Percentiles rank a stretch among this genome's conserved stretches.
Conservation (phyloP, 2,888 invertebrate genomes). For the Scaptomyza parva region DNA sequence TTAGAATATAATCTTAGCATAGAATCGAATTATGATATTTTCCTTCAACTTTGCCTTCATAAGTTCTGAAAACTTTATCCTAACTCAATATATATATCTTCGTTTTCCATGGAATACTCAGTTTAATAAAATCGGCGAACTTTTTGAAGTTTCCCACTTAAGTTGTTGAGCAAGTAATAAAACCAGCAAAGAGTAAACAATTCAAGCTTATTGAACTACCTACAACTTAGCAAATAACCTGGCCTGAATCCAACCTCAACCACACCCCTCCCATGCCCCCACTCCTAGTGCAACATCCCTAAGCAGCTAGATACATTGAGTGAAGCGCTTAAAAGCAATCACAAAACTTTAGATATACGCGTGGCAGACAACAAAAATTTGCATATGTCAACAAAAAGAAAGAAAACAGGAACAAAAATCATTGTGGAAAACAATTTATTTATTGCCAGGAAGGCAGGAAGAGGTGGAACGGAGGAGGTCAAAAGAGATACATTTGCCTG, state of each 20-base stretch:
- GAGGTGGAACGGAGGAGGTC: conserved; percentile 13
- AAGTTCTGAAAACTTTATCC: too few relatives aligned
- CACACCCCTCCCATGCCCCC: not conserved
- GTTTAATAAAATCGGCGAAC: not conserved
- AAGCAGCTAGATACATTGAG: conserved; percentile 13
- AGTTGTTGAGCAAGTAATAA: conserved; percentile 37
- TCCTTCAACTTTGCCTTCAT: too few relatives aligned
- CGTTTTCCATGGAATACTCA: not conserved
- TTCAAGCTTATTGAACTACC: conserved; percentile 48
- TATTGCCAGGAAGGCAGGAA: conserved; percentile 58
- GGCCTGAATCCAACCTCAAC: conserved; percentile 6
- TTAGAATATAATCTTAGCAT: too few relatives aligned
- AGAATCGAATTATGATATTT: too few relatives aligned
- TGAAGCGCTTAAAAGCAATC: conserved; percentile 65
- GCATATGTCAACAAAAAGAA: conserved; percentile 72
- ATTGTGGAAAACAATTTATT: conserved; percentile 65
- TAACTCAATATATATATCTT: not conserved
- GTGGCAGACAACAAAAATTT: conserved; percentile 64
- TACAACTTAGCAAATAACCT: conserved; percentile 51
- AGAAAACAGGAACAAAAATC: conserved; percentile 53
- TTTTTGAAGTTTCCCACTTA: not conserved
- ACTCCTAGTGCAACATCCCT: not conserved
- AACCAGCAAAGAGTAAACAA: conserved; percentile 54
- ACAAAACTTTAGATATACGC: conserved; percentile 54
- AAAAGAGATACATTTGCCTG: conserved; percentile 73